Base-by-base conservation (phyloP, 2,113 vertebrate species). In the Lonchura striata region DNA sequence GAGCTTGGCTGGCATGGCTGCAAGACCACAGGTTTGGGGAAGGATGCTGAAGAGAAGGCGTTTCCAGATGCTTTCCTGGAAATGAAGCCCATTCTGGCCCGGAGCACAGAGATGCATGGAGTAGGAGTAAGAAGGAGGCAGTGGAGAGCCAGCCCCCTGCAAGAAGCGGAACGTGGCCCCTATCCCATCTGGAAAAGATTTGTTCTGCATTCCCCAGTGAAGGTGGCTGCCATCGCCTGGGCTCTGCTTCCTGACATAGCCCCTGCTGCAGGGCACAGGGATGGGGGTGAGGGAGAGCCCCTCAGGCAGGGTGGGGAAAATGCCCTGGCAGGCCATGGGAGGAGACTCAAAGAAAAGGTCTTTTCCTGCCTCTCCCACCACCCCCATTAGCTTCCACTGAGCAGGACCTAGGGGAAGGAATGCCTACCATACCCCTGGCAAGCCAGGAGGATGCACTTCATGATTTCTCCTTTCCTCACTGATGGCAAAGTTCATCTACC, bases 101-200 rank as follows among this genome's bases (percentile, higher is more conserved):
- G 0, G 30, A 92, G 33, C 23, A 9, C 41, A 64, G 42, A 92
- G 74, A 76, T 90, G 77, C 63, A 85, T 66, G 60, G 24, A 94
- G 79, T 10, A 81, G 23, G 22, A 65, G 41, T 3, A 25, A 70
- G 64, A 33, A 87, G 76, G 37, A 42, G 47, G 83, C 16, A n/a
- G 69, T 13, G 49, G 59, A 87, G 66, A 80, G 74, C 41, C 0
- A 1, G 53, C 86, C 3, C 52, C 59, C 63, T 11, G 13, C 11
- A 5, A 87, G 44, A 65, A 35, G 77, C 5, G 0, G 93, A 93
- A 80, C 6, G 0, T 92, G 86, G 76, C 94, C 92, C 72, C 71
- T 70, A 21, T 64, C 88, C 93, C 97, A 97, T 97, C 97, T 98
- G 98, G 97, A 91, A 97, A 81, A 92, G 94, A 98, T 98, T 97